Conservation (phyloP, 2,797 vertebrate genomes). For the Bradypodion pumilum region DNA sequence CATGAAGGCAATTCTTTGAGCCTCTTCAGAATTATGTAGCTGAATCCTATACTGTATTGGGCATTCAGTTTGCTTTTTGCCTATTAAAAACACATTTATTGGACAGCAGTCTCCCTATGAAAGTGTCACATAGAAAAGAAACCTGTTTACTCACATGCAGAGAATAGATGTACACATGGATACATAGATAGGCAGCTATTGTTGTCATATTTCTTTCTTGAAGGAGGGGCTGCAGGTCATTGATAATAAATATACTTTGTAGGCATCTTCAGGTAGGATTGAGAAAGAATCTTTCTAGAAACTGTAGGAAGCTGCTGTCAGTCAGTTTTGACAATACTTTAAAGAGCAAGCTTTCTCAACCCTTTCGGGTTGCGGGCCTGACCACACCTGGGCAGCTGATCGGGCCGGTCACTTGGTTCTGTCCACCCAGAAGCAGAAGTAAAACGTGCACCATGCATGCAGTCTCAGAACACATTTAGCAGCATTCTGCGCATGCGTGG, state of each 20-base stretch:
- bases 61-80: fast-evolving
- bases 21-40: fast-evolving
- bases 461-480: too few relatives aligned
- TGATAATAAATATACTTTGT: neutral
- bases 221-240: neutral
- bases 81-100: neutral
- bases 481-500: too few relatives aligned
- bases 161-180: neutral
- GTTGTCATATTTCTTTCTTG: neutral
- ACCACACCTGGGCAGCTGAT: too few relatives aligned
- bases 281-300: neutral
- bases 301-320: neutral
- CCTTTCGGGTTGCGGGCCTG: too few relatives aligned
- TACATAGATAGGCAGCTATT: neutral
- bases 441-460: too few relatives aligned
- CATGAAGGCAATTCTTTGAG: fast-evolving
- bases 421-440: too few relatives aligned
- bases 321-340: neutral
- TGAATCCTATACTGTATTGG: neutral
- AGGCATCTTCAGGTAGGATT: neutral
- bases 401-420: too few relatives aligned
- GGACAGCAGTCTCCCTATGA: neutral
- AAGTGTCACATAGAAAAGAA: neutral
- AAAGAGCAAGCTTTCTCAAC: too few relatives aligned
- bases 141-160: neutral